Conservation (phyloP, 2,113 vertebrate species). For the Dryoscopus gambensis region DNA sequence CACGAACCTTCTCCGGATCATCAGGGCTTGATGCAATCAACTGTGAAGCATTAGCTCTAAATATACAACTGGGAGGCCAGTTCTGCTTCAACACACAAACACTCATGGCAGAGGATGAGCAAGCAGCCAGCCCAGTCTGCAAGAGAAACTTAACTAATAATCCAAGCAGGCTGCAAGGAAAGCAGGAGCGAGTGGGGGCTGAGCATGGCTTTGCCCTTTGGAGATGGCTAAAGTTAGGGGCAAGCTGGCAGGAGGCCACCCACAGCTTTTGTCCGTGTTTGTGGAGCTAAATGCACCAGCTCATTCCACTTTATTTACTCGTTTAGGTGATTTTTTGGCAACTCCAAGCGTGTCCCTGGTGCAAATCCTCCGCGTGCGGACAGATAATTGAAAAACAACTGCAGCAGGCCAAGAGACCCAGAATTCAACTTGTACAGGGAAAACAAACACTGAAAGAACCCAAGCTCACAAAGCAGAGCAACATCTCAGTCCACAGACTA, state of each 20-base stretch:
- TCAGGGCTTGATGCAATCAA: conserved; percentile 29
- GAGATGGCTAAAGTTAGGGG: neutral
- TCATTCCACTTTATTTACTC: neutral
- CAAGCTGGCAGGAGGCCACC: neutral
- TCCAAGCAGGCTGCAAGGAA: neutral
- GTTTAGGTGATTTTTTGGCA: conserved; percentile 10
- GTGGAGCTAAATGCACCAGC: conserved; percentile 8
- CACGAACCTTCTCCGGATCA: conserved; percentile 22
- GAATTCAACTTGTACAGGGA: neutral
- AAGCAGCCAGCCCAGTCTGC: neutral
- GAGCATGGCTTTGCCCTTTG: neutral
- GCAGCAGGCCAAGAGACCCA: neutral
- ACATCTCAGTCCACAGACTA: neutral
- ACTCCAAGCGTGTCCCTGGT: neutral
- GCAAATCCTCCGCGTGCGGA: neutral
- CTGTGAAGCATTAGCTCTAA: conserved; percentile 57
- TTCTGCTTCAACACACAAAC: conserved; percentile 12
- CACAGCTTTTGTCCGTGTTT: neutral
- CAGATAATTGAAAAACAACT: neutral
- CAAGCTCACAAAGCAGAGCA: neutral
- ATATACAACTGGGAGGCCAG: conserved; percentile 37
- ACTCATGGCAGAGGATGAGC: neutral
- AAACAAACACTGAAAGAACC: conserved; percentile 22
- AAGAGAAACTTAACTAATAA: neutral
- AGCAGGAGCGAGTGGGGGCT: neutral